phyloP scores from a whole-genome alignment of 2,113 vertebrate genomes.

The Australoheros scitulus region DNA sequence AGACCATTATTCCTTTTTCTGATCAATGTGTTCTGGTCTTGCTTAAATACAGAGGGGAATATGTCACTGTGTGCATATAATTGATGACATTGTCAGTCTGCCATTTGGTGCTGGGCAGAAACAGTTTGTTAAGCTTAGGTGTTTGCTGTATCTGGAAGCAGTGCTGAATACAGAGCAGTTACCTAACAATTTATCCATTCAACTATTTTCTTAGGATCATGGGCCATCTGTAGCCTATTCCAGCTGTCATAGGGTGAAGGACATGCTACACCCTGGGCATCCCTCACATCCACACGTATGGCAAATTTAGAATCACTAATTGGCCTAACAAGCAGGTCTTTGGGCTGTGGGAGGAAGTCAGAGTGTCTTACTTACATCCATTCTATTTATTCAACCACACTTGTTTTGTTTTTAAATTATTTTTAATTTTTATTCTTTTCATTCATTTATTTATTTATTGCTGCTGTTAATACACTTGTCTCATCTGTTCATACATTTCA shows the following conservation, averaged over 20 bases:
- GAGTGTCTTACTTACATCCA: not conserved
- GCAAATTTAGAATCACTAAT: not conserved
- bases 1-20: no score
- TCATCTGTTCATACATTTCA: conserved; percentile 18
- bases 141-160: not conserved
- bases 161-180: not conserved
- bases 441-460: not conserved
- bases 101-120: not conserved
- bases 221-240: not conserved
- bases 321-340: not conserved
- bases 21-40: no score
- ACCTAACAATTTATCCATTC: not conserved
- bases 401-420: not conserved
- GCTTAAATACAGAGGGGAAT: no score
- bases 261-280: not conserved
- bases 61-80: not conserved
- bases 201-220: not conserved
- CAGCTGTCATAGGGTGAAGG: not conserved
- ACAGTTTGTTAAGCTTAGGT: no score
- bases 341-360: no score
- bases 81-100: not conserved
- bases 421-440: no score
- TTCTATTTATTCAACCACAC: not conserved
- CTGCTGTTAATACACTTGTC: not conserved
- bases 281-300: not conserved